phyloP scores from a whole-genome alignment of 2,888 invertebrate species.

The Aspidapion aeneum region DNA sequence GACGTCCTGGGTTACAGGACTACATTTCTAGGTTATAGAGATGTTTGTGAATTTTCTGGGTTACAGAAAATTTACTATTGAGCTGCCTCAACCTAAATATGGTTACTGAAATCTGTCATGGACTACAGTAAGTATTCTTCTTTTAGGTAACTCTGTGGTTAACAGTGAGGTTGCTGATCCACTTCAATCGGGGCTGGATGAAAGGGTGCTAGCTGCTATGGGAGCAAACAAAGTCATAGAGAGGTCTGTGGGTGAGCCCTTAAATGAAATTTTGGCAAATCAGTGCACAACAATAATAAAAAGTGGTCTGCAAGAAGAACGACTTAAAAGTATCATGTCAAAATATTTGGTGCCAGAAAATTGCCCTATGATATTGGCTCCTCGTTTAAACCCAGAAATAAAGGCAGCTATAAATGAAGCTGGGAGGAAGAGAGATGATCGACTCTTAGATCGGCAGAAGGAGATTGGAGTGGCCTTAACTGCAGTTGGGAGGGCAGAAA shows the following conservation, averaged over 20 bases:
- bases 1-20: too few relatives aligned
- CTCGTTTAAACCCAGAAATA: conserved; percentile 7
- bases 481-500: too few relatives aligned
- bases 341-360: conserved; percentile 6
- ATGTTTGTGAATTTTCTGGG: too few relatives aligned
- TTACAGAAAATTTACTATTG: too few relatives aligned
- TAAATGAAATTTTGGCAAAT: background rate
- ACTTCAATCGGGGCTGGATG: background rate
- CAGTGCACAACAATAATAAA: background rate
- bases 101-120: too few relatives aligned
- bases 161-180: background rate
- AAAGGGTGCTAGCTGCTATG: background rate
- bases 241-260: background rate
- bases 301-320: background rate
- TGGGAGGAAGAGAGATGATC: background rate
- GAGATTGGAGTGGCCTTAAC: too few relatives aligned
- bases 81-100: too few relatives aligned
- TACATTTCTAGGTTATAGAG: too few relatives aligned
- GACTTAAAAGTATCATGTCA: background rate
- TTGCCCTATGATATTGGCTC: conserved; percentile 1
- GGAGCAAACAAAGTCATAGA: background rate
- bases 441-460: conserved; percentile 1
- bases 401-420: conserved; percentile 4
- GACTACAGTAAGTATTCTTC: too few relatives aligned
- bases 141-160: background rate